Percentiles rank a stretch among this genome's conserved stretches.
These are phyloP conservation scores for Dynastes tityus DNA, from an alignment of 2,888 invertebrate genomes.

Conservation along the genomic window DNA sequence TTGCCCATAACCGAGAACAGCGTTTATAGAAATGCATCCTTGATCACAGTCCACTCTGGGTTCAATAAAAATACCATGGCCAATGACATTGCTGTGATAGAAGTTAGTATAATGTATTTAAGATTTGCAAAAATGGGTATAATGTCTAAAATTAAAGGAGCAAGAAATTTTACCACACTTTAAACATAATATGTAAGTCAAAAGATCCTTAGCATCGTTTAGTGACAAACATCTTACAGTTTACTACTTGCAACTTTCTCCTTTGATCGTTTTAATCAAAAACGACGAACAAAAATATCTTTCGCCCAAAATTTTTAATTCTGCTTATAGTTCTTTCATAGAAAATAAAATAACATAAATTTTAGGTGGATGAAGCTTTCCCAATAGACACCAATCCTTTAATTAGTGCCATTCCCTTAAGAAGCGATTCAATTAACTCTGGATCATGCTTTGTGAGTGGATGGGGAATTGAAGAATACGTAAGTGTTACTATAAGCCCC, in stretches of 20 bases:
- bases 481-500: slow-evolving; percentile 47
- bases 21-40: slow-evolving; percentile 57
- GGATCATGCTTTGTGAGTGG: slow-evolving; percentile 58
- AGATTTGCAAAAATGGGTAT: no score
- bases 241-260: no score
- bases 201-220: no score
- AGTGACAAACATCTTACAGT: no score
- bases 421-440: slow-evolving; percentile 35
- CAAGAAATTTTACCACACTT: slow-evolving; percentile 9
- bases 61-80: slow-evolving; percentile 55
- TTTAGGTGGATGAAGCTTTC: slow-evolving; percentile 51
- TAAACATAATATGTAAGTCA: no score
- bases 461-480: slow-evolving; percentile 58
- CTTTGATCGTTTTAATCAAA: no score
- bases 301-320: no score
- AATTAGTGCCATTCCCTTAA: slow-evolving; percentile 53
- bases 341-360: no score
- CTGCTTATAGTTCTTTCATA: no score
- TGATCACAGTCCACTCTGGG: slow-evolving; percentile 57
- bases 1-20: slow-evolving; percentile 52
- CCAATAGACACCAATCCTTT: slow-evolving; percentile 49
- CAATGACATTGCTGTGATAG: slow-evolving; percentile 61
- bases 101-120: slow-evolving; percentile 52
- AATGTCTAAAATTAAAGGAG: no score
- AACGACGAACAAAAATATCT: no score